Evolutionary conservation across 2,113 vertebrate species (phyloP), one percentile per base, ranked within the genome.

Genomic region (Typhlomys cinereus): DNA sequence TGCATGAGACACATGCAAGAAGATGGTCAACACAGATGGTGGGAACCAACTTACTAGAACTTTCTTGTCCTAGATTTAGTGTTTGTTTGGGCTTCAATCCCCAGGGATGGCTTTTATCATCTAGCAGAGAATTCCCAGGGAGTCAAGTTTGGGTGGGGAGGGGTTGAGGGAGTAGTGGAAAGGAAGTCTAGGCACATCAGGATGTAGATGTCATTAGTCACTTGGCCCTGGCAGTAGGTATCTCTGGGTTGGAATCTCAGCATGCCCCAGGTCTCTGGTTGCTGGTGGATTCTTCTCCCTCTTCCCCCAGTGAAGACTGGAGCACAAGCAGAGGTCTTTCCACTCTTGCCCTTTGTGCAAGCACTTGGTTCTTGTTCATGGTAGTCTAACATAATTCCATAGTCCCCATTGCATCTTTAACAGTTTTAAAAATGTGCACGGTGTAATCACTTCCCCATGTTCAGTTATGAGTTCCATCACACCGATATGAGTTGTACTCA

Each of bases 221-320:
- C 44, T 17, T 36, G 21, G n/a, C 31, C 7, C n/a, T 48, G 36
- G 17, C 34, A 5, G 10, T 13, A 4, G 23, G 34, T 39, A 9
- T 20, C 31, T 0, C 1, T 66, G 54, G 54, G 39, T n/a, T 5
- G 57, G 48, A 8, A 50, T 31, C 39, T 66, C 31, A 62, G 36
- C 2, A 1, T 36, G 11, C 4, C 5, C 5, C 5, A 27, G 20
- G 27, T 23, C 31, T 23, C 15, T 0, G 15, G 0, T 29, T 44
- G 21, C 48, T 41, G 23, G n/a, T n/a, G n/a, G n/a, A n/a, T 4
- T 2, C 48, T 52, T 76, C 18, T 2, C 36, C 31, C 9, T n/a
- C 17, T 9, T 0, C 9, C 15, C 15, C 62, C 31, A 4, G 1
- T 4, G 13, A 36, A 4, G 34, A 39, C 41, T 5, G 31, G 44